A percentile compares a stretch with the other conserved stretches of the same genome.
phyloP scores from a whole-genome alignment of 1,140 invertebrate genomes.

The Calephelis virginiensis region DNA sequence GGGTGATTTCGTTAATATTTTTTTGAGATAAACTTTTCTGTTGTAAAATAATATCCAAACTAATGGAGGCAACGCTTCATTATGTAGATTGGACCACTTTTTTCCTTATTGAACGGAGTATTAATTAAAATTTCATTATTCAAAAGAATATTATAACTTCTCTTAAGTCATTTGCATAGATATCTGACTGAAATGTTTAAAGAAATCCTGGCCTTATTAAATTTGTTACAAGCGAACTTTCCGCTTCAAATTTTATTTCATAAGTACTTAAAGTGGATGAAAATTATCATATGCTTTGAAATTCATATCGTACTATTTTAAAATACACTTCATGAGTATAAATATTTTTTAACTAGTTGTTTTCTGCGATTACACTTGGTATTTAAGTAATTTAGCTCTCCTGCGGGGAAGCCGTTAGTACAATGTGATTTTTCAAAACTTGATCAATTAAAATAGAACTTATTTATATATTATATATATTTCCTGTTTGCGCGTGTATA shows the following conservation, averaged over 20 bases:
- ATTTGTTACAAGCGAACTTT: slow-evolving; percentile 43
- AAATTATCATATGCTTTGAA: not conserved
- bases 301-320: no score
- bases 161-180: slow-evolving; percentile 59
- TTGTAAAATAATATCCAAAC: slow-evolving; percentile 2
- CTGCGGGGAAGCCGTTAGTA: no score
- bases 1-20: no score
- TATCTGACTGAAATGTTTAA: slow-evolving; percentile 55
- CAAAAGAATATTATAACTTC: slow-evolving; percentile 64
- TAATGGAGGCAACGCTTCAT: slow-evolving; percentile 11
- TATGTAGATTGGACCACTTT: slow-evolving; percentile 16
- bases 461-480: no score
- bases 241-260: not conserved
- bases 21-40: not conserved
- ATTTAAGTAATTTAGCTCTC: no score
- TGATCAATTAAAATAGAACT: no score
- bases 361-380: no score
- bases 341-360: no score
- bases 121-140: slow-evolving; percentile 70
- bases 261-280: not conserved
- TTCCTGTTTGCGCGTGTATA: no score
- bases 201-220: slow-evolving; percentile 55
- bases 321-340: no score
- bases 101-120: slow-evolving; percentile 44
- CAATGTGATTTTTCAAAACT: no score